Evolutionary conservation across 92 coral and sea anemone genomes (phyloP).

Genomic region (Epizoanthus rinbou): DNA sequence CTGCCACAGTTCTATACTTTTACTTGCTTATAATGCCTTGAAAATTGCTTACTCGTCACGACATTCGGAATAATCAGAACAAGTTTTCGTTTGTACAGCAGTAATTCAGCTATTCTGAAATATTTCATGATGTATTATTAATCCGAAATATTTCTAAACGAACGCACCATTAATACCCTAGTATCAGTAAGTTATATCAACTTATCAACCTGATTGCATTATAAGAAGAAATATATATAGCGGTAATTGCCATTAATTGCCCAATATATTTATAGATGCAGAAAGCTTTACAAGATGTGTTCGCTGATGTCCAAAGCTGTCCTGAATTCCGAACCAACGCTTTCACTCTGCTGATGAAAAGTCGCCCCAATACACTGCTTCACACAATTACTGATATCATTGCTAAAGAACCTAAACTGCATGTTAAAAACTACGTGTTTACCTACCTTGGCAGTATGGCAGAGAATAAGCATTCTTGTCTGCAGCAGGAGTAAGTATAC

Average conservation of each 20-base stretch:
- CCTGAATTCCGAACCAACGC: slow-evolving; percentile 57
- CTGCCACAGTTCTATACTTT: too few species aligned
- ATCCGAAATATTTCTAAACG: too few species aligned
- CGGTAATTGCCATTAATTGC: background rate
- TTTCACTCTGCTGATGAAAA: slow-evolving; percentile 47
- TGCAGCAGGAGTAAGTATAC: slow-evolving; percentile 6
- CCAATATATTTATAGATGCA: slow-evolving; percentile 26
- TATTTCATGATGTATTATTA: too few species aligned
- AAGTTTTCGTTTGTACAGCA: too few species aligned
- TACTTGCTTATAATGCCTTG: too few species aligned
- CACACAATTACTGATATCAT: slow-evolving; percentile 31
- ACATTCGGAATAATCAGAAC: too few species aligned
- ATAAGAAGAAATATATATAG: too few species aligned
- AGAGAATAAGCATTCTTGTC: slow-evolving; percentile 37
- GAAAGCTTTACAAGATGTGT: slow-evolving; percentile 42
- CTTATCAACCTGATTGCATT: too few species aligned
- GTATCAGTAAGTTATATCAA: too few species aligned
- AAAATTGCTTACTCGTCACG: too few species aligned
- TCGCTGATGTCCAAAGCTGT: slow-evolving; percentile 26
- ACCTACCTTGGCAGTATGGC: slow-evolving; percentile 46
- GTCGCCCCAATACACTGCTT: slow-evolving; percentile 43
- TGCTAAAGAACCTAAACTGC: slow-evolving; percentile 36
- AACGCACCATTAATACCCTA: too few species aligned
- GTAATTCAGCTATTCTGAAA: too few species aligned
- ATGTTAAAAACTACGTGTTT: slow-evolving; percentile 47